phyloP scores from a whole-genome alignment of 2,113 vertebrate genomes.

The Diadophis punctatus region DNA sequence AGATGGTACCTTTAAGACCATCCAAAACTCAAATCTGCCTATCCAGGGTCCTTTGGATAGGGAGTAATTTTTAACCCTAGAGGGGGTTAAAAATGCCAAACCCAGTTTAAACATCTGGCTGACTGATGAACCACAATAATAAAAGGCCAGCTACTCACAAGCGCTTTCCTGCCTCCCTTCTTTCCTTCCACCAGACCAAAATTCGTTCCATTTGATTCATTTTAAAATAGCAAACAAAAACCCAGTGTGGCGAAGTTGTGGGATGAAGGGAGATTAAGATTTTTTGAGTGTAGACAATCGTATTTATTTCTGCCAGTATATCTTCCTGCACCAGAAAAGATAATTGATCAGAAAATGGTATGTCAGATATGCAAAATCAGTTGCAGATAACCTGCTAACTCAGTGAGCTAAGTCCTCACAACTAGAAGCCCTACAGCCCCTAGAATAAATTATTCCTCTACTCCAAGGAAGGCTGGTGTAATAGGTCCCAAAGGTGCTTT shows the following conservation, averaged over 20 bases:
- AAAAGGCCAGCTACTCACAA: not conserved
- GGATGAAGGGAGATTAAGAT: not conserved
- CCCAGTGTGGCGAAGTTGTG: not conserved
- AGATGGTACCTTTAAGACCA: not conserved
- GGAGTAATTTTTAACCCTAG: too few species aligned
- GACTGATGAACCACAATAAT: too few species aligned
- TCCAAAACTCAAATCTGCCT: not conserved
- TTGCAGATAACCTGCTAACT: not conserved
- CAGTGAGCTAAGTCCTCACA: not conserved
- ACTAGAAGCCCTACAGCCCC: not conserved
- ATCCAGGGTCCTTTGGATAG: not conserved
- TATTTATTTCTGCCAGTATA: not conserved
- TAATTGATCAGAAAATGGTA: too few species aligned
- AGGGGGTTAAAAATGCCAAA: not conserved
- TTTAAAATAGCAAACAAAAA: not conserved
- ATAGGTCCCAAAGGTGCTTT: too few species aligned
- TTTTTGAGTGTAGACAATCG: not conserved
- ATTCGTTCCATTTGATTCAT: not conserved
- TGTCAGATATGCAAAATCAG: not conserved
- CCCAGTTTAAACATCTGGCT: too few species aligned
- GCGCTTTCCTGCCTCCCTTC: not conserved
- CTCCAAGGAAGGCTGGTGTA: not conserved
- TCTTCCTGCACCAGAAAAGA: not conserved
- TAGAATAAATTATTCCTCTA: not conserved
- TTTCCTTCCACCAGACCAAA: not conserved